Percentiles rank a stretch among this genome's conserved stretches.
Conservation (phyloP, 2,797 vertebrate genomes). For the Eulemur rubriventer region DNA sequence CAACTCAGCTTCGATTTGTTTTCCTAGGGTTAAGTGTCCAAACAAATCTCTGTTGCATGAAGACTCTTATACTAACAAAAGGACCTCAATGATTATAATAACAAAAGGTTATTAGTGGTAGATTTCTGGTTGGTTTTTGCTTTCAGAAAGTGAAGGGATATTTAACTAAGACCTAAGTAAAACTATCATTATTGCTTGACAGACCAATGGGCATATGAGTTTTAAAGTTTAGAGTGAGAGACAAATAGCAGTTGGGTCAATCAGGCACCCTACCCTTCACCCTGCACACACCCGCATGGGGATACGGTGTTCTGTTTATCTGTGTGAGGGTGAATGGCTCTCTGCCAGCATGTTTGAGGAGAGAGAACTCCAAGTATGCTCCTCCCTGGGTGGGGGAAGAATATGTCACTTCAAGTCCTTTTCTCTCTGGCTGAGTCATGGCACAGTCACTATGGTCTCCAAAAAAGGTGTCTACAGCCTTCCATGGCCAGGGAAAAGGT, state of each 20-base stretch:
- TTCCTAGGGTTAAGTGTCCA: background rate
- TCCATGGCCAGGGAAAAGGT: constrained; percentile 60
- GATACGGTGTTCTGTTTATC: background rate
- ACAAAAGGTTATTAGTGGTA: background rate
- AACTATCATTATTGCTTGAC: constrained; percentile 31
- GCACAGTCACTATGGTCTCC: background rate
- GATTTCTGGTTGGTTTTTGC: background rate
- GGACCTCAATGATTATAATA: background rate
- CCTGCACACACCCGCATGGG: background rate
- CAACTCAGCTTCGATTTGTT: background rate
- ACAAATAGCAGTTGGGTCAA: background rate
- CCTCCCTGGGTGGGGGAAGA: background rate
- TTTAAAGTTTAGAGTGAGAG: constrained; percentile 17
- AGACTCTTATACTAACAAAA: background rate
- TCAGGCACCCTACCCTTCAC: fast-evolving
- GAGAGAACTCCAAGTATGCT: background rate
- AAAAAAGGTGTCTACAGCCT: background rate
- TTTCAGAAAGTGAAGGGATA: constrained; percentile 27
- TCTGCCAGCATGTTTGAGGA: background rate
- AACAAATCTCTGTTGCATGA: background rate
- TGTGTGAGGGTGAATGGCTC: background rate
- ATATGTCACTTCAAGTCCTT: background rate
- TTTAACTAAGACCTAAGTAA: constrained; percentile 23
- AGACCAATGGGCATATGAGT: background rate
- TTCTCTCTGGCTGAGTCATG: constrained; percentile 32